Evolutionary conservation across 1,140 invertebrate species (phyloP), one percentile per base, ranked within the genome.

Genomic region (Lepidurus arcticus): DNA sequence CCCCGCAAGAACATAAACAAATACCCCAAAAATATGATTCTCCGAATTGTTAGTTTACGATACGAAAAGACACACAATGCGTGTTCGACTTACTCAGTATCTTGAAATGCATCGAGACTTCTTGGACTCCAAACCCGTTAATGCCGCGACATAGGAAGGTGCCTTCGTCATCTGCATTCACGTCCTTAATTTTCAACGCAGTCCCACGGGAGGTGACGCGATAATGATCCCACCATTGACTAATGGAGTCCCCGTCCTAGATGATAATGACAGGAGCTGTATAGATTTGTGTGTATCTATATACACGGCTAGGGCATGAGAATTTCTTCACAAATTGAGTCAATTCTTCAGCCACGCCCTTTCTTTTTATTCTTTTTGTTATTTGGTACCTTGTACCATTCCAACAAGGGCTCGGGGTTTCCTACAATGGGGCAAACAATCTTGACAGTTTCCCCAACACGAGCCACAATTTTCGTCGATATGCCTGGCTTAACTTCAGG

Each of bases 181-280:
- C 53, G 53, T 65, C 53, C 21, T 4, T 65, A 65, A 65, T 65
- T 65, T 65, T 65, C 16, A 65, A 21, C 53, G 53, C 21, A 13
- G 53, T 65, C 53, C 53, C 53, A n/a, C 53, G 53, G 53, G 53
- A 65, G 53, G 53, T 65, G 53, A 65, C 53, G 53, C 53, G 53
- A 65, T 65, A 65, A 65, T 65, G 53, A 65, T 65, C 53, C 53
- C 53, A 65, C 53, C 53, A 65, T 65, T 65, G 53, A 65, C 53
- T 65, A 65, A 65, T 65, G 53, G 53, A 21, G 53, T 65, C 53
- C 16, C 53, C 53, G 53, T 65, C 53, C 53, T 65, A 65, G n/a
- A 65, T n/a, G 16, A 65, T 65, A 65, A 65, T 65, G 53, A 65
- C 53, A 65, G 21, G 21, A 65, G 53, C 16, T 13, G 21, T 7